Conservation (phyloP, 2,113 vertebrate species). For the Xiphorhynchus elegans region DNA sequence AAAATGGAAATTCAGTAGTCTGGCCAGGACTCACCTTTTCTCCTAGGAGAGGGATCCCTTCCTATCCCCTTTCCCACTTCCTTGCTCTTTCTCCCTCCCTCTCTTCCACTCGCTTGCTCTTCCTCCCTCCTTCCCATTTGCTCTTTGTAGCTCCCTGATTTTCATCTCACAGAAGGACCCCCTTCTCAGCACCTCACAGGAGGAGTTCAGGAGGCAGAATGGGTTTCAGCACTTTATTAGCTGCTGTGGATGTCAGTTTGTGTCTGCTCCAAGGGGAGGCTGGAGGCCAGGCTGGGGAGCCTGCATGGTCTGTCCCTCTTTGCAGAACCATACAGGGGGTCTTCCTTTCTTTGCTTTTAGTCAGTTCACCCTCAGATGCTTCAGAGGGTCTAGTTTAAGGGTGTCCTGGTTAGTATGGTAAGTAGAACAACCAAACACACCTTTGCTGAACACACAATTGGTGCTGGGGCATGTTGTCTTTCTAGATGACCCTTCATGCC, state of each 20-base stretch:
- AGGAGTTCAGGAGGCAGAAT: background rate
- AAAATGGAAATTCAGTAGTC: background rate
- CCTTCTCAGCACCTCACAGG: background rate
- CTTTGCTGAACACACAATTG: background rate
- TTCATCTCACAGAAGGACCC: background rate
- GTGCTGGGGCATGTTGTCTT: background rate
- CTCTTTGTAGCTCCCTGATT: background rate
- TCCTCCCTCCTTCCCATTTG: background rate
- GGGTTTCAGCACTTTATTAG: rapidly evolving
- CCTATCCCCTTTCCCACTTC: background rate
- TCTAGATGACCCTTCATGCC: background rate
- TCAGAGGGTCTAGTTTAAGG: background rate
- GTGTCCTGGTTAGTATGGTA: background rate
- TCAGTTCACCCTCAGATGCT: background rate
- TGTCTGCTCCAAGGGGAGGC: background rate
- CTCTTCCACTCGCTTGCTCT: background rate
- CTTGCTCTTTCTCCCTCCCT: background rate
- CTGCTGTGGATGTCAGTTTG: background rate
- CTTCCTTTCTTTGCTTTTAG: background rate
- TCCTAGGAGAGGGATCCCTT: background rate
- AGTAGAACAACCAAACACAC: background rate
- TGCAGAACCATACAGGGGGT: background rate
- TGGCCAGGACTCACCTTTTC: background rate
- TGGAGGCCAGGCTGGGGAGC: background rate
- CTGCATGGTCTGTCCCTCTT: background rate